Percentiles rank a stretch among this genome's conserved stretches.
Conservation (phyloP, 2,113 vertebrate species). For the Sterna hirundo region DNA sequence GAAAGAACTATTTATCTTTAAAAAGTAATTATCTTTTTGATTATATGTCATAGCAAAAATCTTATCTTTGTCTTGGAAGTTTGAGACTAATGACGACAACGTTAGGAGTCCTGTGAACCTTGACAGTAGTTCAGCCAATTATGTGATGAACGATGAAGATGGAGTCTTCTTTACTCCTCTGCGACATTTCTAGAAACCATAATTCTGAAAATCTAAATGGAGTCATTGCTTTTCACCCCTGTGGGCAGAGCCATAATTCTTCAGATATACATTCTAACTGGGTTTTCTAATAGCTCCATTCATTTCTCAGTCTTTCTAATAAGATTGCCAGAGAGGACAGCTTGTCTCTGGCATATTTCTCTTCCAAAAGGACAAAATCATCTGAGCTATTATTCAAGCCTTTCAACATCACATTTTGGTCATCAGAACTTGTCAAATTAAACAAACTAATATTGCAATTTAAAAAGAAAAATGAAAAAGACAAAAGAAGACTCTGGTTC, state of each 20-base stretch:
- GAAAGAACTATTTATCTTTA: slow-evolving; percentile 45
- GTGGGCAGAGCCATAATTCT: slow-evolving; percentile 42
- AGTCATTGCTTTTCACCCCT: slow-evolving; percentile 21
- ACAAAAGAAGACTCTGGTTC: neutral
- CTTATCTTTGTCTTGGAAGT: slow-evolving; percentile 50
- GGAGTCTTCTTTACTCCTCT: neutral
- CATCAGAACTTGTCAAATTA: slow-evolving; percentile 43
- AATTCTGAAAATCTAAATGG: slow-evolving; percentile 49
- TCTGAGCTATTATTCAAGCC: slow-evolving; percentile 16
- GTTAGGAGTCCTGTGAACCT: slow-evolving; percentile 12
- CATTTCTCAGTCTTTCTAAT: slow-evolving; percentile 57
- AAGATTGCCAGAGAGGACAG: slow-evolving; percentile 36
- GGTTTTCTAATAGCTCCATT: slow-evolving; percentile 16
- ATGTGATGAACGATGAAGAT: slow-evolving; percentile 20
- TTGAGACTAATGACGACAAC: slow-evolving; percentile 40
- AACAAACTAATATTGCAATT: slow-evolving; percentile 42
- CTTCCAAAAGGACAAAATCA: slow-evolving; percentile 41
- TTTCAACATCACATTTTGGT: neutral
- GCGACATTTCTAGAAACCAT: neutral
- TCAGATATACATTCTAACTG: slow-evolving; percentile 27
- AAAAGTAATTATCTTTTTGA: slow-evolving; percentile 64
- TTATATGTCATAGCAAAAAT: slow-evolving; percentile 46
- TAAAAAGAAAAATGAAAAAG: slow-evolving; percentile 6
- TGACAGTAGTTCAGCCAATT: slow-evolving; percentile 59
- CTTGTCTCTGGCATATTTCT: slow-evolving; percentile 27